Evolutionary conservation across 2,797 vertebrate genomes (phyloP), one percentile per base, ranked within the genome.

Genomic region (Furcifer pardalis): DNA sequence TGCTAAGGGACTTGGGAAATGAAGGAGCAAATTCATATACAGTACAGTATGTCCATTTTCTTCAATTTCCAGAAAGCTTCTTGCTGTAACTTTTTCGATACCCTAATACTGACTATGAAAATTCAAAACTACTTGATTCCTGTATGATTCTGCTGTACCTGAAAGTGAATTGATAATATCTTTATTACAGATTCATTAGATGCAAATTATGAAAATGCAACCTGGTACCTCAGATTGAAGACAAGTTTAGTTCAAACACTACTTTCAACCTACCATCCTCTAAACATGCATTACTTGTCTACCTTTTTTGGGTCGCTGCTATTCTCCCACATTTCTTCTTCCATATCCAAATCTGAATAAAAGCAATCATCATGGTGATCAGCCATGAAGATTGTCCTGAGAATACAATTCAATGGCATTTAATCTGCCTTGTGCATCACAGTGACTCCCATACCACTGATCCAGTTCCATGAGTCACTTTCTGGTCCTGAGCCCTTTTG

Each of bases 81-180:
- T 32, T 9, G 0, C 1, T 4, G 30, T 7, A 6, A 49, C 77
- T 85, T 84, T 62, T 40, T 73, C 0, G 0, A 21, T 62, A 68
- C 35, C 35, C 13, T 42, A 44, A n/a, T 78, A 66, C 10, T 81
- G 8, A 77, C n/a, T 76, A 56, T 2, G 40, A 56, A 56, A 63
- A 56, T 89, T 88, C 77, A 27, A 1, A 10, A 60, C 5, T n/a
- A 37, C 85, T 84, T 82, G 25, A 63, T 72, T 85, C 49, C 66
- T 89, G 32, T 13, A 72, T 79, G 13, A 8, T 35, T 78, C 79
- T 85, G 4, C 2, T 63, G 46, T 5, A n/a, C 46, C 80, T 84
- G 35, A 10, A 62, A 42, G 3, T 23, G 88, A 74, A 49, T 25
- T 68, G 74, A 73, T 1, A 74, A 79, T 56, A 32, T 35, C 69